Evolutionary conservation across 2,113 vertebrate genomes (phyloP), one percentile per base, ranked within the genome.

Genomic region (Cephalopholis sonnerati): DNA sequence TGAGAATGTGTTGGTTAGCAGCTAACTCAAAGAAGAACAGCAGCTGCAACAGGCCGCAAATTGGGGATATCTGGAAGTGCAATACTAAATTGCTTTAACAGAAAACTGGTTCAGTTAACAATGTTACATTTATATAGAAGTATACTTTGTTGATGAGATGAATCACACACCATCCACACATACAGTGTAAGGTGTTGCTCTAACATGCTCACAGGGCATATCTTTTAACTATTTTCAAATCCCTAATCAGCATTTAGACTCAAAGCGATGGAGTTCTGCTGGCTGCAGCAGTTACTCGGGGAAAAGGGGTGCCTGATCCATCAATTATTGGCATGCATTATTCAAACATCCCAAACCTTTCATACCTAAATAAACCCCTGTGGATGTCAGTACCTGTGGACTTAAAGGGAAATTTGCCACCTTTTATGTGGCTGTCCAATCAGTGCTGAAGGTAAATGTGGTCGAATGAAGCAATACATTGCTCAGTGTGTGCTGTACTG

Each of bases 341-440:
- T 62, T 73, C 9, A 51, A 67, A 74, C 3, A 7, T 72, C 71
- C 39, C 22, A 75, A 71, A 65, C 13, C 70, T 66, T 58, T 57
- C 12, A 32, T 39, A 41, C 15, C 39, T 27, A 32, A 62, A 67
- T 61, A 54, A 7, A 25, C 63, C 29, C 22, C 24, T 27, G 51
- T 41, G 44, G n/a, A 74, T 32, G 18, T 54, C 74, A 27, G 29
- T 6, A 18, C n/a, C 7, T 29, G 18, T 68, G 41, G 22, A 24
- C 27, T 15, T 29, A 4, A 29, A 32, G 11, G 41, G 11, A 41
- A 41, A 8, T 4, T 36, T 36, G 36, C 36, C 36, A 36, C 36
- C 41, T 41, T 41, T 41, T 41, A 41, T 41, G 41, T 41, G 41
- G 41, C 8, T 41, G 41, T 41, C 41, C 41, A 41, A 11, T 10